These are phyloP conservation scores for Stictonetta naevosa DNA, from an alignment of 2,113 vertebrate species.

Conservation along the genomic window DNA sequence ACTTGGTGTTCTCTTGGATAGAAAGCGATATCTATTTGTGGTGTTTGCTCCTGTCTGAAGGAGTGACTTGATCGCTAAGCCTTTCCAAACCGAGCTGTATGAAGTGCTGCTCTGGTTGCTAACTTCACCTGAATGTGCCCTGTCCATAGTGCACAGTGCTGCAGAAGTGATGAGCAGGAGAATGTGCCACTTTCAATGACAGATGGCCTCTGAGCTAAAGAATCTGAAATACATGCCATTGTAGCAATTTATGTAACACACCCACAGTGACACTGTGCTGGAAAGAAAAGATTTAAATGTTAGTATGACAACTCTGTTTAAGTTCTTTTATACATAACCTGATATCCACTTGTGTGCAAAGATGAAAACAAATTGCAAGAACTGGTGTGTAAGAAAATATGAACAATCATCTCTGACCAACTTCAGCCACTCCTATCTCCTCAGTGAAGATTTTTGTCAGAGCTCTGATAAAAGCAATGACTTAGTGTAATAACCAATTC, in stretches of 20 bases:
- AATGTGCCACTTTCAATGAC: slow-evolving; percentile 19
- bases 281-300: slow-evolving; percentile 22
- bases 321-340: not conserved
- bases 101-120: not conserved
- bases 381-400: not conserved
- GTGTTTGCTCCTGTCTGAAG: not conserved
- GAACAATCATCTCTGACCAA: not conserved
- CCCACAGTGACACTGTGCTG: not conserved
- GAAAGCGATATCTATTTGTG: slow-evolving; percentile 16
- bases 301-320: not conserved
- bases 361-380: not conserved
- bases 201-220: slow-evolving; percentile 29
- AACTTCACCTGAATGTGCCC: not conserved
- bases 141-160: not conserved
- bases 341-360: not conserved
- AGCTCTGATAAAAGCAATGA: not conserved
- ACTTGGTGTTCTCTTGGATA: slow-evolving; percentile 23
- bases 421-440: not conserved
- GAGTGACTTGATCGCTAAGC: slow-evolving; percentile 19
- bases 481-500: not conserved
- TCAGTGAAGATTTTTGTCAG: too few relatives aligned
- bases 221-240: slow-evolving; percentile 18
- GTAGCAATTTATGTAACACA: slow-evolving; percentile 54
- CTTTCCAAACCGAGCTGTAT: slow-evolving; percentile 16
- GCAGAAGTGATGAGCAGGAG: slow-evolving; percentile 12